Evolutionary conservation across 2,888 invertebrate species (phyloP), one percentile per base, ranked within the genome.

Genomic region (Fissipunctia ypsillon): DNA sequence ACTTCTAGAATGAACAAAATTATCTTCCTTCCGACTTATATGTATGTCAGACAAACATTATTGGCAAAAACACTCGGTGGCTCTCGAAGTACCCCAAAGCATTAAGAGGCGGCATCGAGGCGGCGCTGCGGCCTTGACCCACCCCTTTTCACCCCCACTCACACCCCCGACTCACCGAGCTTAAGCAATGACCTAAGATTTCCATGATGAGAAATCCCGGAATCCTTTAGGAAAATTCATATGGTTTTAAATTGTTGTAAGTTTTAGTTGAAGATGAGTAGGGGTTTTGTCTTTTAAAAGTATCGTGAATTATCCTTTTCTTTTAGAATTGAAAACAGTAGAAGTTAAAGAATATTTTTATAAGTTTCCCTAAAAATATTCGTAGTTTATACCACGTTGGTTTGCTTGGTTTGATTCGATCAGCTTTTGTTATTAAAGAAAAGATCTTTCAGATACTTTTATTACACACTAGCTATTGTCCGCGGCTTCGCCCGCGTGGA

Each of bases 171-270:
- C 52, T 73, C 76, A 54, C 69, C 80, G 14, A 69, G 81, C 81
- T 87, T 85, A 77, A 86, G 85, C 83, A 87, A 85, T 91, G 90
- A 89, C 88, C 90, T 90, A 90, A 92, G 91, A 89, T 88, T 88
- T 87, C 87, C 85, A 87, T 87, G 88, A 80, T 68, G 78, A 81
- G 66, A 83, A 75, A 81, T 71, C 75, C 54, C 61, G 22, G 60
- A 64, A 73, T 83, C 69, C 73, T 75, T 84, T 69, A 61, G 14
- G 64, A 72, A 64, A 70, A 78, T 80, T 80, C 60, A 69, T 76
- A 73, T 64, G 65, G 83, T 63, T 64, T 54, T 76, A 41, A 56
- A 64, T 60, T 28, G 25, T n/a, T 69, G 5, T 64, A 48, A 64
- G 31, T 48, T 64, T 56, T 19, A 28, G 19, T 60, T 63, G 10